Conservation (phyloP, 92 coral and sea anemone species). For the Scolanthus callimorphus region DNA sequence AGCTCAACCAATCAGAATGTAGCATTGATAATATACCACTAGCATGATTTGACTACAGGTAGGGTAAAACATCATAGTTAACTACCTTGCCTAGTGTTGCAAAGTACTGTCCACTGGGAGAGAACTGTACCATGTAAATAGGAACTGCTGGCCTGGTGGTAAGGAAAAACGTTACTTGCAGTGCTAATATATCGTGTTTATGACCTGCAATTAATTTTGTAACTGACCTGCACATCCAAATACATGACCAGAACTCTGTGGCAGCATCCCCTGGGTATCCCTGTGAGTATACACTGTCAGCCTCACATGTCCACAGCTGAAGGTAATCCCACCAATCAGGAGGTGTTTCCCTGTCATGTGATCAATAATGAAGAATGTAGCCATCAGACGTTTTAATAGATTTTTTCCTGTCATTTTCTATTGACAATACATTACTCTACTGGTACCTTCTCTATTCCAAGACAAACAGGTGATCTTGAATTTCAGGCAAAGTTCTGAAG, state of each 20-base stretch:
- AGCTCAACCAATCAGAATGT: too few species aligned
- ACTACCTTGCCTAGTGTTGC: constrained; percentile 93
- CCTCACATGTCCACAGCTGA: constrained; percentile 93
- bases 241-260: constrained; percentile 73
- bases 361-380: too few species aligned
- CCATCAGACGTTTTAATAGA: too few species aligned
- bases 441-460: constrained; percentile 98
- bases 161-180: neutral
- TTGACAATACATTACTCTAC: too few species aligned
- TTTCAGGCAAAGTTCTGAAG: constrained; percentile 79
- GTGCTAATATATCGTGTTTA: too few species aligned
- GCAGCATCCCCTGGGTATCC: constrained; percentile 11
- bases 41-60: too few species aligned
- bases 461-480: constrained; percentile 88
- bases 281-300: constrained; percentile 18
- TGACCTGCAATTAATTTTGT: too few species aligned
- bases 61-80: too few species aligned
- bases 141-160: constrained; percentile 76
- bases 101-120: constrained; percentile 91
- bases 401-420: too few species aligned
- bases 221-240: constrained; percentile 86
- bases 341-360: constrained; percentile 63
- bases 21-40: too few species aligned
- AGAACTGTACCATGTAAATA: constrained; percentile 72
- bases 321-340: constrained; percentile 88